A percentile compares a stretch with the other conserved stretches of the same genome.
Evolutionary conservation across 2,113 vertebrate species (phyloP).

Genomic region (Pavo muticus): DNA sequence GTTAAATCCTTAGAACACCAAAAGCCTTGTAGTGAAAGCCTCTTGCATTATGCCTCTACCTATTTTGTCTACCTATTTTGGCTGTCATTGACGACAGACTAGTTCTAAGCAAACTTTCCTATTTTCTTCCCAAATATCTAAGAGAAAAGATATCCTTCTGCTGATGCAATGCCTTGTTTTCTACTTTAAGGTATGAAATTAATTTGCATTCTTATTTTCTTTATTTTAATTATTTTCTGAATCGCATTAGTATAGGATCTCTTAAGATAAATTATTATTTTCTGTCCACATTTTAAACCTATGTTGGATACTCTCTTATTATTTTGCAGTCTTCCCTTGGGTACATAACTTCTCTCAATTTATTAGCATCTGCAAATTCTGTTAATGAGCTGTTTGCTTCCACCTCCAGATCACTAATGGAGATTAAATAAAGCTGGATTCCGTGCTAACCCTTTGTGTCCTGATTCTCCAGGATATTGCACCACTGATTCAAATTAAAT

Average conservation of each 20-base stretch:
- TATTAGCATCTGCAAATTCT: constrained; percentile 65
- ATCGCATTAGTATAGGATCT: constrained; percentile 4
- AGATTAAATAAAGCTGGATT: constrained; percentile 63
- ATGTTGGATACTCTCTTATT: constrained; percentile 52
- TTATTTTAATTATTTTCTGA: constrained; percentile 39
- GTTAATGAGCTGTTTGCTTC: constrained; percentile 68
- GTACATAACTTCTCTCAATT: constrained; percentile 57
- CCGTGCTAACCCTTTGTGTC: constrained; percentile 26
- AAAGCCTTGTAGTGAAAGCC: not conserved
- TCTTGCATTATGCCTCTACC: not conserved
- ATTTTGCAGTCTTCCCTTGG: constrained; percentile 52
- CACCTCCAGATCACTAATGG: constrained; percentile 61
- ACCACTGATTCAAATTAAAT: not conserved
- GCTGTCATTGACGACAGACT: not conserved
- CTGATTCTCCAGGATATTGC: constrained; percentile 4
- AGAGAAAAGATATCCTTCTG: not conserved
- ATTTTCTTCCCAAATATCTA: not conserved
- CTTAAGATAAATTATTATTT: constrained; percentile 47
- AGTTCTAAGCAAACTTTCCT: not conserved
- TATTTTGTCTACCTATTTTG: not conserved
- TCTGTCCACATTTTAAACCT: constrained; percentile 43
- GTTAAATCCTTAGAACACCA: not conserved
- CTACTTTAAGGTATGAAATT: not conserved
- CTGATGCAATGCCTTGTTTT: not conserved
- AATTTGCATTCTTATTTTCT: constrained; percentile 40